Evolutionary conservation across 1,140 invertebrate genomes (phyloP).

Genomic region (Hetaerina americana): DNA sequence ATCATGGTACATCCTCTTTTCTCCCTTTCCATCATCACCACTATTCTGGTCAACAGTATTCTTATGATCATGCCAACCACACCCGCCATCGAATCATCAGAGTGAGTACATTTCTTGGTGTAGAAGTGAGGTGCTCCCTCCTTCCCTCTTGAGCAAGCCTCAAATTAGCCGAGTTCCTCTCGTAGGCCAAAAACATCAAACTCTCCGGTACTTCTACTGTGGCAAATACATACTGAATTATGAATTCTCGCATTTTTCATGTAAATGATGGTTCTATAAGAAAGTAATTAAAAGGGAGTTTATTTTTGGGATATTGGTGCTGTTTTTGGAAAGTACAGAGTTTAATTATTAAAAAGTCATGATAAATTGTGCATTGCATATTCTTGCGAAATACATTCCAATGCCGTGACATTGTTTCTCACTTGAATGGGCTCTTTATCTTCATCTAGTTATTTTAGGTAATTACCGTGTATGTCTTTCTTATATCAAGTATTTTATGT

Average conservation of each 20-base stretch:
- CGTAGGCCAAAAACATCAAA: too few relatives aligned
- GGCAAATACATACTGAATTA: too few relatives aligned
- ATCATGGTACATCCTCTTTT: conserved; percentile 95
- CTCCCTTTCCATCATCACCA: conserved; percentile 94
- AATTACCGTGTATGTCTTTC: background rate
- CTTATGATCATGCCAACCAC: conserved; percentile 94
- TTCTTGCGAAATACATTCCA: background rate
- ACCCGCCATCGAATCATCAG: conserved; percentile 85
- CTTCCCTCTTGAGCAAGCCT: too few relatives aligned
- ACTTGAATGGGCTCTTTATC: background rate
- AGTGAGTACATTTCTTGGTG: conserved; percentile 87
- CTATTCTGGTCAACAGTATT: conserved; percentile 94
- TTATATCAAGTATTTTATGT: background rate
- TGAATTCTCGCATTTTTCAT: too few relatives aligned
- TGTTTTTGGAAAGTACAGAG: too few relatives aligned
- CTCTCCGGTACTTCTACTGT: too few relatives aligned
- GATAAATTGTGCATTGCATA: background rate
- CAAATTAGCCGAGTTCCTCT: too few relatives aligned
- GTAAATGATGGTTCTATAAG: too few relatives aligned
- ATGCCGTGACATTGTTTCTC: background rate
- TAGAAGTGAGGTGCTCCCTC: too few relatives aligned
- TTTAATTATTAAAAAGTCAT: too few relatives aligned
- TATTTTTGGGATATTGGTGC: too few relatives aligned
- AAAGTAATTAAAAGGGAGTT: too few relatives aligned
- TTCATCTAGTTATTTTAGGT: background rate